Evolutionary conservation across 2,113 vertebrate genomes (phyloP).

Genomic region (Casuarius casuarius): DNA sequence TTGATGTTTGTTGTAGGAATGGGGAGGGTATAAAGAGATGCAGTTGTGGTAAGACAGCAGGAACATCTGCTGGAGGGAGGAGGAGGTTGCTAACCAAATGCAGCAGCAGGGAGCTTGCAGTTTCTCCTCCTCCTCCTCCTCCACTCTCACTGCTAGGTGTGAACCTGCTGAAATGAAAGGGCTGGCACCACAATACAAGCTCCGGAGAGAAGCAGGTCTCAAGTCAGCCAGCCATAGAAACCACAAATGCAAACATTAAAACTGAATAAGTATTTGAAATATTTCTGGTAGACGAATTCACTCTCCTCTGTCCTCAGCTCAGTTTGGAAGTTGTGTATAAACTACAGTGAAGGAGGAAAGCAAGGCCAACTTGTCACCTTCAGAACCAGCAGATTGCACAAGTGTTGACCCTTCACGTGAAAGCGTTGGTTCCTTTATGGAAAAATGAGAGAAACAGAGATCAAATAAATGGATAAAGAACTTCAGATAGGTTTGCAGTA

Average conservation of each 20-base stretch:
- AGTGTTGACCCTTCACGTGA: background rate
- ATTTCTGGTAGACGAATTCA: background rate
- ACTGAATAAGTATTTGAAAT: background rate
- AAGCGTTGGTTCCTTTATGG: background rate
- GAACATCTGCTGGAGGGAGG: slow-evolving; percentile 55
- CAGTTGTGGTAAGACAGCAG: slow-evolving; percentile 37
- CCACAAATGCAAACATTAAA: slow-evolving; percentile 27
- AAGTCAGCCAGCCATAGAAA: slow-evolving; percentile 30
- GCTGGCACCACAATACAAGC: slow-evolving; percentile 22
- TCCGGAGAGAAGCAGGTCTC: slow-evolving; percentile 1
- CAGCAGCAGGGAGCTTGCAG: slow-evolving; percentile 33
- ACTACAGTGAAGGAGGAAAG: background rate
- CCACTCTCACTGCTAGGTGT: background rate
- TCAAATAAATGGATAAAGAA: background rate
- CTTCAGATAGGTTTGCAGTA: background rate
- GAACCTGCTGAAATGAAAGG: slow-evolving; percentile 39
- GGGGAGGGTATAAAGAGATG: slow-evolving; percentile 22
- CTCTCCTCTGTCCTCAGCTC: background rate
- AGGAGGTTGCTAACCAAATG: slow-evolving; percentile 24
- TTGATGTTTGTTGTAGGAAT: slow-evolving; percentile 37
- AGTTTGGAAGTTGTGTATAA: background rate
- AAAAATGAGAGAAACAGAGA: background rate
- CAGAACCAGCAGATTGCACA: background rate
- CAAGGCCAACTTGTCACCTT: background rate
- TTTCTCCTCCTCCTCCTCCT: background rate